These are phyloP conservation scores for Xanthia icteritia DNA, from an alignment of 2,888 invertebrate genomes.

Conservation along the genomic window DNA sequence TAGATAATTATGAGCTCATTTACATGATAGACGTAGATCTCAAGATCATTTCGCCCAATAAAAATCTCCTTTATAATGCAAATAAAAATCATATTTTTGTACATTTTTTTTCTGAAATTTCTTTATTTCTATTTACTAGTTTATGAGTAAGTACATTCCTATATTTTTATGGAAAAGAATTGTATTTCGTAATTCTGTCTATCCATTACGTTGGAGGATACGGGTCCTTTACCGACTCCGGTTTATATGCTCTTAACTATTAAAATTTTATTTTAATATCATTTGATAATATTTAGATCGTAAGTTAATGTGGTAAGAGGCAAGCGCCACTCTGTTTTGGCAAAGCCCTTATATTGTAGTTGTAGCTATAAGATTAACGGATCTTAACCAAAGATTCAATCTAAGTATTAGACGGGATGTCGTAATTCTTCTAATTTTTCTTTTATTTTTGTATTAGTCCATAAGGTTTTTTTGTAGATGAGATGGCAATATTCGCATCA, in stretches of 20 bases:
- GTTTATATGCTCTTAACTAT: slow-evolving; percentile 43
- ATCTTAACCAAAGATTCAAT: slow-evolving; percentile 60
- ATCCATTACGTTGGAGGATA: background rate
- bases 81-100: slow-evolving; percentile 33
- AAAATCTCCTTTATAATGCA: slow-evolving; percentile 3
- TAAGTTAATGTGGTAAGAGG: slow-evolving; percentile 24
- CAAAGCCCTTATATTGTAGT: background rate
- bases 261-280: slow-evolving; percentile 5
- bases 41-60: background rate
- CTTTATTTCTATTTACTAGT: slow-evolving; percentile 3
- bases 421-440: background rate
- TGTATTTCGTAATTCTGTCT: background rate
- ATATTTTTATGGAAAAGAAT: background rate
- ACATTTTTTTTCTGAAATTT: slow-evolving; percentile 1
- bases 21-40: slow-evolving; percentile 8
- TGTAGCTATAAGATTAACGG: slow-evolving; percentile 45
- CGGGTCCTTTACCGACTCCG: slow-evolving; percentile 28
- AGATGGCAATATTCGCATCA: slow-evolving; percentile 3
- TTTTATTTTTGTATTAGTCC: slow-evolving; percentile 21
- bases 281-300: slow-evolving; percentile 30
- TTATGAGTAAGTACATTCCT: slow-evolving; percentile 13
- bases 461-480: slow-evolving; percentile 20
- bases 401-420: slow-evolving; percentile 38
- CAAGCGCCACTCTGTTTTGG: slow-evolving; percentile 16
- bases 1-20: background rate